These are phyloP conservation scores for Agrochola macilenta DNA, from an alignment of 2,888 invertebrate species.

Conservation along the genomic window DNA sequence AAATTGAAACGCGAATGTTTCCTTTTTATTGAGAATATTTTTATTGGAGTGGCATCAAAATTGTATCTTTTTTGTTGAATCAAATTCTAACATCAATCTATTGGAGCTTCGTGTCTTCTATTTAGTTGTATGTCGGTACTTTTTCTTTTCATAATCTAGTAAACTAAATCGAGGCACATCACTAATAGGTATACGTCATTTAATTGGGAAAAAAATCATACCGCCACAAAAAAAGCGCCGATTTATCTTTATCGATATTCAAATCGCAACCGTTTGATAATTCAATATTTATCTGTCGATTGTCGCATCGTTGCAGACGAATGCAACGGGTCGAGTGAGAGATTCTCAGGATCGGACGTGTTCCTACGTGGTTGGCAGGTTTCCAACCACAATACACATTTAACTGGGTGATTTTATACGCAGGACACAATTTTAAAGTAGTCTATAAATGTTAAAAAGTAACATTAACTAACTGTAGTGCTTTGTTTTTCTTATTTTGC, in stretches of 20 bases:
- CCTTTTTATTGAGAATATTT: constrained; percentile 53
- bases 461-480: constrained; percentile 79
- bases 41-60: constrained; percentile 34
- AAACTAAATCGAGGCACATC: neutral
- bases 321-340: constrained; percentile 79
- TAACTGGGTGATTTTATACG: constrained; percentile 84
- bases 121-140: neutral
- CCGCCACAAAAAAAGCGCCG: constrained; percentile 18
- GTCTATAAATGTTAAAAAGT: constrained; percentile 84
- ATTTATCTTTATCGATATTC: constrained; percentile 48
- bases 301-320: constrained; percentile 79
- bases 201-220: neutral
- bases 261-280: constrained; percentile 70
- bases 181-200: too few species aligned
- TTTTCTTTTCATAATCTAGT: neutral
- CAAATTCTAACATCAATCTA: constrained; percentile 16
- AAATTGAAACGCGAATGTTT: constrained; percentile 65
- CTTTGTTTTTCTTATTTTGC: constrained; percentile 72
- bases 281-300: constrained; percentile 82
- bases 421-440: constrained; percentile 87
- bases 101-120: neutral
- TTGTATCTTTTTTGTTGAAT: constrained; percentile 29
- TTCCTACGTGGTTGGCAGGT: constrained; percentile 80
- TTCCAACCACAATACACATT: constrained; percentile 86
- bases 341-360: constrained; percentile 82